Evolutionary conservation across 2,888 invertebrate genomes (phyloP).

Genomic region (Tenthredo amoena): DNA sequence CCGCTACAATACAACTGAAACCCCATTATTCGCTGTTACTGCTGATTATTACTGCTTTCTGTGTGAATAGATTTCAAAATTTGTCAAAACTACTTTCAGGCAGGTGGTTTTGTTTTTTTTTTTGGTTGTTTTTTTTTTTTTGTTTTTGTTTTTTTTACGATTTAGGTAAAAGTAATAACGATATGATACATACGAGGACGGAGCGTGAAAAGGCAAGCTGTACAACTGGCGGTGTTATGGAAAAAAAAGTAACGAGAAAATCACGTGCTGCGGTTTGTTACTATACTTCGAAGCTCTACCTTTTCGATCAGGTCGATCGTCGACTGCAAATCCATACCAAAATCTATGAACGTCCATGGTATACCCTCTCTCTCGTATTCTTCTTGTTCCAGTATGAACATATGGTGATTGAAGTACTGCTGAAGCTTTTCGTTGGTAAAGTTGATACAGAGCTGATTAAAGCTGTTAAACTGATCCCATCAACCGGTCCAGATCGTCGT

Average conservation of each 20-base stretch:
- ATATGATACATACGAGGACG: constrained; percentile 43
- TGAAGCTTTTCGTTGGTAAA: constrained; percentile 97
- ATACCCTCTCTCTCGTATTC: constrained; percentile 95
- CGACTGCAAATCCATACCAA: constrained; percentile 95
- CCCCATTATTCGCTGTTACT: constrained; percentile 15
- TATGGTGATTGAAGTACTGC: constrained; percentile 98
- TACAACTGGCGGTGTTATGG: constrained; percentile 17
- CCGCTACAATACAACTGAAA: not conserved
- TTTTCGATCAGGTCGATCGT: constrained; percentile 95
- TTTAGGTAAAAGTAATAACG: not conserved
- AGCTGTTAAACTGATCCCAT: constrained; percentile 90
- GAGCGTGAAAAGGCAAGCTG: constrained; percentile 44
- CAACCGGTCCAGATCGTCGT: not conserved
- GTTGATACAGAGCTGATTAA: constrained; percentile 98
- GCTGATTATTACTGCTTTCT: constrained; percentile 10
- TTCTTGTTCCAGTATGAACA: constrained; percentile 97
- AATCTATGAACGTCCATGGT: constrained; percentile 96
- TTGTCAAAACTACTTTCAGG: constrained; percentile 19
- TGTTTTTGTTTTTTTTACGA: not conserved
- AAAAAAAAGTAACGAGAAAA: not conserved
- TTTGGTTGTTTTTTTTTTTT: not conserved
- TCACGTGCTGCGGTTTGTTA: constrained; percentile 53
- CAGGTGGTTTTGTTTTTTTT: not conserved
- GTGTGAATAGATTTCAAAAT: not conserved
- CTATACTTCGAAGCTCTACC: constrained; percentile 80